Evolutionary conservation across 2,888 invertebrate species (phyloP).

Genomic region (Carcina quercana): DNA sequence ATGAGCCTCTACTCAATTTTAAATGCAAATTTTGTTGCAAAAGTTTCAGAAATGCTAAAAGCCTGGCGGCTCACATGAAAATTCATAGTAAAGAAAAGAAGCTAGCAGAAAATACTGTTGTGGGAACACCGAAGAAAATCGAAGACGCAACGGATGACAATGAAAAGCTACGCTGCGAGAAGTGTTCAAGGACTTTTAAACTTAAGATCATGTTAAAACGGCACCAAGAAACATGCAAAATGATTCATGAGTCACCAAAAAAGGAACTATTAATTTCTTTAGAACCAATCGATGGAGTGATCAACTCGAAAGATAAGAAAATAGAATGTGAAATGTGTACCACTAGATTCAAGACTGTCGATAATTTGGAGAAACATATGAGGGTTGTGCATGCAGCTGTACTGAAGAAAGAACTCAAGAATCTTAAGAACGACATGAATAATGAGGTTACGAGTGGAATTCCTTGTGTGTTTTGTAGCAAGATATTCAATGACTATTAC

Average conservation of each 20-base stretch:
- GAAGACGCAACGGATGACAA: constrained; percentile 38
- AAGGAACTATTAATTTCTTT: constrained; percentile 51
- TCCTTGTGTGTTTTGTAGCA: constrained; percentile 50
- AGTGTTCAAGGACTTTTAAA: constrained; percentile 58
- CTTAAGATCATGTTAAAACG: constrained; percentile 66
- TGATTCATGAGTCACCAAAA: constrained; percentile 29
- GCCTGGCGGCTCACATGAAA: constrained; percentile 34
- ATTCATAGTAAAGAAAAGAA: constrained; percentile 29
- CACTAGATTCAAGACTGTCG: constrained; percentile 46
- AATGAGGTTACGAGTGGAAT: constrained; percentile 25
- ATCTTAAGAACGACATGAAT: constrained; percentile 6
- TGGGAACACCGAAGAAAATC: constrained; percentile 18
- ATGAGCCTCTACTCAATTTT: constrained; percentile 37
- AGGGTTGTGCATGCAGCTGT: constrained; percentile 52
- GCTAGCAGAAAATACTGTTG: constrained; percentile 12
- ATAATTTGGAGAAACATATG: constrained; percentile 56
- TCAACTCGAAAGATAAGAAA: constrained; percentile 16
- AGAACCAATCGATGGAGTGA: constrained; percentile 45
- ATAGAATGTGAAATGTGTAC: constrained; percentile 49
- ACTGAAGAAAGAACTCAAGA: constrained; percentile 23
- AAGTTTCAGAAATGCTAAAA: constrained; percentile 31
- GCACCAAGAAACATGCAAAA: constrained; percentile 44
- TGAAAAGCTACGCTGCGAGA: constrained; percentile 47
- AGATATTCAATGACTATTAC: constrained; percentile 45
- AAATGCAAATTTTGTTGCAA: constrained; percentile 44